Evolutionary conservation across 2,113 vertebrate genomes (phyloP).

Genomic region (Dendrocopos noguchii): DNA sequence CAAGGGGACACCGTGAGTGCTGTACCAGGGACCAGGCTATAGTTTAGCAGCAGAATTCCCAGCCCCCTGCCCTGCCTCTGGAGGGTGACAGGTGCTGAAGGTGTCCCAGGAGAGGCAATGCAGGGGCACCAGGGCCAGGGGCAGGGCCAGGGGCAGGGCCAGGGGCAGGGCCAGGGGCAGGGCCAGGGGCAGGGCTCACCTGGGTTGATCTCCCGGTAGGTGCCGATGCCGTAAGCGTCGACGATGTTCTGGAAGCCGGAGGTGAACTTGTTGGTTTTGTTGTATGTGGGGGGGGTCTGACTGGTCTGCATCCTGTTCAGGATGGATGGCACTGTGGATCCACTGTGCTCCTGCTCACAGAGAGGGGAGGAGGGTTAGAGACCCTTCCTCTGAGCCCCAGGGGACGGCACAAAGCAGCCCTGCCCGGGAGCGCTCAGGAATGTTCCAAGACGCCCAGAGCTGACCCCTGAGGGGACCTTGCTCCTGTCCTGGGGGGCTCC

Average conservation of each 20-base stretch:
- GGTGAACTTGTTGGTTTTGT: slow-evolving; percentile 99
- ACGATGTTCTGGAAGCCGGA: slow-evolving; percentile 97
- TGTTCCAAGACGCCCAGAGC: no score
- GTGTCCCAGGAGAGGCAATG: background rate
- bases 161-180: no score
- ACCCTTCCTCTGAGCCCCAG: background rate
- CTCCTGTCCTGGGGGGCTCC: no score
- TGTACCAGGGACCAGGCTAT: background rate
- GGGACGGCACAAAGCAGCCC: background rate
- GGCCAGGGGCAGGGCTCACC: slow-evolving; percentile 72
- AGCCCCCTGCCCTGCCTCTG: background rate
- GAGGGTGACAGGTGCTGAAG: background rate
- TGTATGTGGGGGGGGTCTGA: slow-evolving; percentile 95
- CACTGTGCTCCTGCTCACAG: slow-evolving; percentile 89
- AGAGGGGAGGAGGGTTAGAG: background rate
- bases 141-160: no score
- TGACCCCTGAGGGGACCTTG: no score
- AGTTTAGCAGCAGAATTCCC: background rate
- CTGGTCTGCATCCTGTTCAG: slow-evolving; percentile 97
- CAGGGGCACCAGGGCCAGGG: background rate
- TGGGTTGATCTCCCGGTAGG: slow-evolving; percentile 96
- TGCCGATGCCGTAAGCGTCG: slow-evolving; percentile 96
- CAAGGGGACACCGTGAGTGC: background rate
- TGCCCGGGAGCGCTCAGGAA: background rate
- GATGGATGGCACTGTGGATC: slow-evolving; percentile 97